These are phyloP conservation scores for Cheiracanthium punctorium DNA, from an alignment of 2,888 invertebrate genomes.

Conservation along the genomic window DNA sequence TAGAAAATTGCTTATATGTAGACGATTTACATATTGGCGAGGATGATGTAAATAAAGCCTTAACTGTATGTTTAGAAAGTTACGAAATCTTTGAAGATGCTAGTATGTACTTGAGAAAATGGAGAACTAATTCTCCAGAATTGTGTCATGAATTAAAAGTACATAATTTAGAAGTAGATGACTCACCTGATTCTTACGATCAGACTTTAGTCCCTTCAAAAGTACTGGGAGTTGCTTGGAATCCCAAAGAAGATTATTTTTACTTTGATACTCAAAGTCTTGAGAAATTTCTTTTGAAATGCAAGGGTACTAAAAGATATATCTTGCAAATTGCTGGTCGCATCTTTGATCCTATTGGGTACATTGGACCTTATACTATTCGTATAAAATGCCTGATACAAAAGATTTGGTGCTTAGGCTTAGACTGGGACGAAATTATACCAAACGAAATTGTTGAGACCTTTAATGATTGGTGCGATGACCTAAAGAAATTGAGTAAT, in stretches of 20 bases:
- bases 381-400: conserved; percentile 21
- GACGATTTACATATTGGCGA: background rate
- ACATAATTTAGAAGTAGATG: background rate
- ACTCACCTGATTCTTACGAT: background rate
- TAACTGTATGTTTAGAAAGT: background rate
- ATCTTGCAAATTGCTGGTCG: background rate
- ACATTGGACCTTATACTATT: background rate
- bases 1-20: background rate
- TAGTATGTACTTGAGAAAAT: background rate
- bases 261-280: background rate
- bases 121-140: background rate
- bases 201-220: background rate
- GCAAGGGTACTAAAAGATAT: background rate
- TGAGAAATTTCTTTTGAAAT: background rate
- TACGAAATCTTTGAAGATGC: background rate
- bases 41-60: background rate
- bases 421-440: background rate
- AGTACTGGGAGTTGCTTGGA: background rate
- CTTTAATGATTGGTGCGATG: conserved; percentile 7
- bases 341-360: conserved; percentile 13
- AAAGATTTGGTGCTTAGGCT: background rate
- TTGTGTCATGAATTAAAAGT: background rate
- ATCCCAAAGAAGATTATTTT: background rate
- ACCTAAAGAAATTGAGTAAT: background rate
- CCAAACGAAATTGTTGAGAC: background rate